Conservation (phyloP, 2,888 invertebrate species). For the Labia minor region DNA sequence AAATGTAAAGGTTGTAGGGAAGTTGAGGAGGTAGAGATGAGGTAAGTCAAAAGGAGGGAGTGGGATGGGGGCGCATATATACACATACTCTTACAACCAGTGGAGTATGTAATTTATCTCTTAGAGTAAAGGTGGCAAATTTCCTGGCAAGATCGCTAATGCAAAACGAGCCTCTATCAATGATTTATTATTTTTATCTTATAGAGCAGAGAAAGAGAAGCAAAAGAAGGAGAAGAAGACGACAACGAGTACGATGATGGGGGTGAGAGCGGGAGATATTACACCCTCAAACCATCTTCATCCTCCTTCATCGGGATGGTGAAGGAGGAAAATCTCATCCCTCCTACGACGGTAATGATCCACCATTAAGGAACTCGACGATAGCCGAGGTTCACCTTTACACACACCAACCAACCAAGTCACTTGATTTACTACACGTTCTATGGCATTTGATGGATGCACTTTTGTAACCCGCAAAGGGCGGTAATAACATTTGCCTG, state of each 20-base stretch:
- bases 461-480: too few species aligned
- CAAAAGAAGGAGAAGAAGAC: slow-evolving; percentile 14
- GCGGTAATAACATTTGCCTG: too few species aligned
- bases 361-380: slow-evolving; percentile 21
- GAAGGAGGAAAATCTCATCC: too few species aligned
- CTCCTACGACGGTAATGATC: slow-evolving; percentile 20
- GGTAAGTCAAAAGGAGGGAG: background rate
- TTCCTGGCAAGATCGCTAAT: background rate
- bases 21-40: too few species aligned
- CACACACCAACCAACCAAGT: too few species aligned
- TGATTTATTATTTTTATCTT: slow-evolving; percentile 28
- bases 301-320: background rate
- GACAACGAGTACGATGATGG: too few species aligned
- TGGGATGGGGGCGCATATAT: background rate
- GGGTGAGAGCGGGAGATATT: too few species aligned
- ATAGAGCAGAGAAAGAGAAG: slow-evolving; percentile 20
- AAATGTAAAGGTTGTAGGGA: too few species aligned
- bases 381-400: too few species aligned
- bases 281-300: background rate
- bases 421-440: too few species aligned
- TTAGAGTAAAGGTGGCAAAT: background rate
- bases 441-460: too few species aligned
- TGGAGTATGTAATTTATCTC: background rate
- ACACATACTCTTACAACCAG: background rate
- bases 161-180: slow-evolving; percentile 23